phyloP scores from a whole-genome alignment of 2,888 invertebrate genomes.

The Linnaemya vulpina region DNA sequence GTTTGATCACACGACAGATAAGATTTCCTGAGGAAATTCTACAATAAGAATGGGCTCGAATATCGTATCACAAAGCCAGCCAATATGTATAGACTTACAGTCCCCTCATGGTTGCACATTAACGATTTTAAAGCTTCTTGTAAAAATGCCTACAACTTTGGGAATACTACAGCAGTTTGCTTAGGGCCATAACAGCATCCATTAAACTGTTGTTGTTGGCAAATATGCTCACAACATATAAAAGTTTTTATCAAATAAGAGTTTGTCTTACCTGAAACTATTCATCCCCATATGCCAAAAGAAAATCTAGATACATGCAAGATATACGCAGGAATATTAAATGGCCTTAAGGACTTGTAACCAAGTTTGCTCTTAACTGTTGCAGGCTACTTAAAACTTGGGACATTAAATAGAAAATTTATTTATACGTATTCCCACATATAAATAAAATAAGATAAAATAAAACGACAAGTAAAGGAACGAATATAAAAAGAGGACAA shows the following conservation, averaged over 20 bases:
- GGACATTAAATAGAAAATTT: conserved; percentile 58
- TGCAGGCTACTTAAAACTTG: conserved; percentile 64
- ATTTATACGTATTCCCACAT: conserved; percentile 4
- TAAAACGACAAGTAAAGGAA: conserved; percentile 17
- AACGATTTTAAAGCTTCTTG: too few species aligned
- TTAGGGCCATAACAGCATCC: not conserved
- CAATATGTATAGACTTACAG: too few species aligned
- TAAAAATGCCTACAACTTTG: not conserved
- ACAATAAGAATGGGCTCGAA: too few species aligned
- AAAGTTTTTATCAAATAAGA: not conserved
- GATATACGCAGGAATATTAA: conserved; percentile 2
- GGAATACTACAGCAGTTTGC: not conserved
- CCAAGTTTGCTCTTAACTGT: conserved; percentile 57
- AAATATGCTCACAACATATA: not conserved
- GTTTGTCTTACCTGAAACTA: not conserved
- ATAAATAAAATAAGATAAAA: not conserved
- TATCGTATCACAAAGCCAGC: too few species aligned
- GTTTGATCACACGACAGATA: too few species aligned
- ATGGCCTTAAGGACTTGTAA: conserved; percentile 23
- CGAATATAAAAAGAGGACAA: not conserved
- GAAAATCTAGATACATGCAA: not conserved
- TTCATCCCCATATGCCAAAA: not conserved
- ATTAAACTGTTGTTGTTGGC: not conserved
- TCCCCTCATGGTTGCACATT: too few species aligned
- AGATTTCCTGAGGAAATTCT: too few species aligned